Percentiles rank a stretch among this genome's conserved stretches.
These are phyloP conservation scores for Crenichthys baileyi DNA, from an alignment of 2,797 vertebrate species.

Conservation along the genomic window DNA sequence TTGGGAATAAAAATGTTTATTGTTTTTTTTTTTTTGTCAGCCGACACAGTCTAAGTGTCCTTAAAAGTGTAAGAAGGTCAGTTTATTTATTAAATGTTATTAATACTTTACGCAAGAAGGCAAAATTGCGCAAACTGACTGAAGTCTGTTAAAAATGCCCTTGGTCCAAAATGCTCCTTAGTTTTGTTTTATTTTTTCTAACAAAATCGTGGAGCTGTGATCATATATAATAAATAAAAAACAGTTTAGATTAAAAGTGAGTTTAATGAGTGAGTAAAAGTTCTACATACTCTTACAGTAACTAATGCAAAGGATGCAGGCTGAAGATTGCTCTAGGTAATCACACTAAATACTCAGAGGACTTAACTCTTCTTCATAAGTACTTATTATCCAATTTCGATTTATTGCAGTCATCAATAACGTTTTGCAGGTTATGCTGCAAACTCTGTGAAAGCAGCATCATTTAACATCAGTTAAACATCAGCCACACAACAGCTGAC, in stretches of 20 bases:
- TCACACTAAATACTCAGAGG: conserved; percentile 80
- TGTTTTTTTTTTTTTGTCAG: no score
- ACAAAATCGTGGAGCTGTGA: neutral
- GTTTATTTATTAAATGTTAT: no score
- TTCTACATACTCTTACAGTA: conserved; percentile 81
- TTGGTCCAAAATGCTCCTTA: no score
- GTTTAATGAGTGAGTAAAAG: conserved; percentile 58
- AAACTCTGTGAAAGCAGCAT: conserved; percentile 86
- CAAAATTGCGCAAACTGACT: no score
- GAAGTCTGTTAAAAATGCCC: no score
- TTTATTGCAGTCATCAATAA: conserved; percentile 98
- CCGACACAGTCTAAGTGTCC: no score
- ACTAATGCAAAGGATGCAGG: conserved; percentile 65
- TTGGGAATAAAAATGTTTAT: no score
- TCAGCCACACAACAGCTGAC: conserved; percentile 80
- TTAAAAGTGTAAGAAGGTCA: no score
- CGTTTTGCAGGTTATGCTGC: conserved; percentile 89
- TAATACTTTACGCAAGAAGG: no score
- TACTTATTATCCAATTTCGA: conserved; percentile 84
- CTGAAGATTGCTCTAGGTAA: conserved; percentile 74
- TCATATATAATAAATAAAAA: conserved; percentile 52
- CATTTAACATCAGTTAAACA: conserved; percentile 86
- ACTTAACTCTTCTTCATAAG: conserved; percentile 77
- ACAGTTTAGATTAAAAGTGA: conserved; percentile 51
- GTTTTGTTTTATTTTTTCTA: neutral